phyloP scores from a whole-genome alignment of 2,888 invertebrate species.

The Molorchus minor region DNA sequence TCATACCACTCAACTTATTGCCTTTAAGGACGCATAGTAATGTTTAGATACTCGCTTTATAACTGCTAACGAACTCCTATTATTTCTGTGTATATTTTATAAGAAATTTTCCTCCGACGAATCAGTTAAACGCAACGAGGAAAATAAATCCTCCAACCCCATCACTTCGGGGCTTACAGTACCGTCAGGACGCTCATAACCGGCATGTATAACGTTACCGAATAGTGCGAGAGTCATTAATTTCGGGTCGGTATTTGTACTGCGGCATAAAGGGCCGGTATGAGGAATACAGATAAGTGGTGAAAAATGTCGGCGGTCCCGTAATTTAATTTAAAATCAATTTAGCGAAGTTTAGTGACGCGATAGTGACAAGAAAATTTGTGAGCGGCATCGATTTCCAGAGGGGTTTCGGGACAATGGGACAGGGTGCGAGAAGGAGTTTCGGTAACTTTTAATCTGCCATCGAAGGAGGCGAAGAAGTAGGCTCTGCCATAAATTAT shows the following conservation, averaged over 20 bases:
- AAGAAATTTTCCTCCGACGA: too few species aligned
- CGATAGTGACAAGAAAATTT: slow-evolving; percentile 55
- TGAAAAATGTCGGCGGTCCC: slow-evolving; percentile 58
- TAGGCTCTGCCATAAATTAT: slow-evolving; percentile 17
- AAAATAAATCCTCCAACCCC: neutral
- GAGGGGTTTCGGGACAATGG: neutral
- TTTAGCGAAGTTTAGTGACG: slow-evolving; percentile 54
- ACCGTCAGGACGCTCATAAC: neutral
- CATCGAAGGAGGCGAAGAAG: slow-evolving; percentile 8
- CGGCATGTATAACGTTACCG: slow-evolving; percentile 29
- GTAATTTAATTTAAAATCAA: slow-evolving; percentile 61
- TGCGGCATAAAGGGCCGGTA: slow-evolving; percentile 41
- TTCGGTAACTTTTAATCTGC: slow-evolving; percentile 19
- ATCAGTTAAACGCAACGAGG: too few species aligned
- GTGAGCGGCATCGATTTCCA: slow-evolving; percentile 52
- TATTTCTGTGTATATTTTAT: too few species aligned
- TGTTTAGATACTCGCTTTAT: too few species aligned
- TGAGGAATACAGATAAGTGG: slow-evolving; percentile 58
- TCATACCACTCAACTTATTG: too few species aligned
- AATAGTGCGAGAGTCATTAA: slow-evolving; percentile 40
- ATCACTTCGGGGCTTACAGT: neutral
- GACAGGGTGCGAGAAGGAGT: neutral
- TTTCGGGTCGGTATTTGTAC: slow-evolving; percentile 38
- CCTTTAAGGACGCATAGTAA: too few species aligned
- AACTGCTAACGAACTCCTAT: too few species aligned